Base-by-base conservation (phyloP, 2,113 vertebrate genomes). In the Cyanoliseus patagonus region DNA sequence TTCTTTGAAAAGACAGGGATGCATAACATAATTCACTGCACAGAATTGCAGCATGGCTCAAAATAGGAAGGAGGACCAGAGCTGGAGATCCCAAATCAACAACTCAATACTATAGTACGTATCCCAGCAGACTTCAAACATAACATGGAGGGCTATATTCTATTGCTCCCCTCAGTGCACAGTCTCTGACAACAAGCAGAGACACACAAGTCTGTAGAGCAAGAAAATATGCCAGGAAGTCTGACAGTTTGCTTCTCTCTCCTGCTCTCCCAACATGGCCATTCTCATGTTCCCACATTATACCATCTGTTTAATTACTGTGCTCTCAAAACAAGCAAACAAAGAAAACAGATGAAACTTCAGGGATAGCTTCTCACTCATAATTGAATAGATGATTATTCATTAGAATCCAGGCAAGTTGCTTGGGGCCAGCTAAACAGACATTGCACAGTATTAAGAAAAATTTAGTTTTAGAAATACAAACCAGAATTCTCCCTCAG, bases 351-450 rank as follows among this genome's bases (percentile, higher is more conserved):
- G 88, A 96, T 92, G 79, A 93, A 97, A 95, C 82, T 76, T 79
- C 63, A 59, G 84, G 83, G 93, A 94, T 96, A 92, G 83, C 94
- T 97, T 95, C 92, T 92, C 93, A 92, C 91, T 74, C 94, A 83
- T 96, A 97, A 95, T 73, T 94, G 79, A 92, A 90, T 85, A 83
- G 87, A 94, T 95, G 84, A 93, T 97, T 97, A 95, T 97, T 97
- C 91, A 88, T 62, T 77, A 96, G 82, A 90, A 94, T 63, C 91
- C 44, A 92, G 74, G 86, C 92, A 97, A 97, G 95, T 83, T 92
- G 85, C 90, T 97, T 74, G 86, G 95, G 94, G 76, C 93, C 3
- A 7, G 76, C 78, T 95, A 88, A 79, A 88, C 35, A 90, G 75
- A 76, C 78, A 79, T 77, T 77, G 76, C 46, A 63, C 59, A n/a